Evolutionary conservation across 2,888 invertebrate genomes (phyloP).

Genomic region (Slavum lentiscoides): DNA sequence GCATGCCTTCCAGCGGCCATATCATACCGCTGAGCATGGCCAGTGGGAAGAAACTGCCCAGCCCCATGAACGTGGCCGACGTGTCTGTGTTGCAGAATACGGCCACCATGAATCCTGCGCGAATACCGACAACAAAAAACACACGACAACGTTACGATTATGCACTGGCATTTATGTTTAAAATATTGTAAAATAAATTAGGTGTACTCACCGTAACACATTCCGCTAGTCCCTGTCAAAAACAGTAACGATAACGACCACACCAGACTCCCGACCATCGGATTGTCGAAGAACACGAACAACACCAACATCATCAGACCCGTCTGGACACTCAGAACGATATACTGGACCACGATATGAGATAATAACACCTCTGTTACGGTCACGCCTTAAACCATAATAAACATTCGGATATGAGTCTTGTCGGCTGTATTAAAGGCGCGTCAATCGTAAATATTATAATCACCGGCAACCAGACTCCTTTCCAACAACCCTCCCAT

Average conservation of each 20-base stretch:
- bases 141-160: too few relatives aligned
- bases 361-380: constrained; percentile 57
- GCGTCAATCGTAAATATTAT: not conserved
- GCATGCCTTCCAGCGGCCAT: constrained; percentile 74
- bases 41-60: constrained; percentile 89
- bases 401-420: not conserved
- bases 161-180: too few relatives aligned
- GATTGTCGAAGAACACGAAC: constrained; percentile 57
- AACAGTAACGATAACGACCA: constrained; percentile 56
- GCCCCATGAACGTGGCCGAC: constrained; percentile 79
- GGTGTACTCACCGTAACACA: constrained; percentile 56
- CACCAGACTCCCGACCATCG: constrained; percentile 56
- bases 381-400: constrained; percentile 56
- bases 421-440: not conserved
- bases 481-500: constrained; percentile 57
- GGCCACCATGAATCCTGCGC: constrained; percentile 76
- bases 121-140: constrained; percentile 10
- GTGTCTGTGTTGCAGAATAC: constrained; percentile 77
- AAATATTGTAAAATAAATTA: too few relatives aligned
- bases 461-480: constrained; percentile 57
- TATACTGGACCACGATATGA: constrained; percentile 57
- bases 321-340: constrained; percentile 57
- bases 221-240: constrained; percentile 57
- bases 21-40: constrained; percentile 72
- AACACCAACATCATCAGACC: constrained; percentile 57